phyloP scores from a whole-genome alignment of 2,888 invertebrate genomes.

The Isotomurus palustris region DNA sequence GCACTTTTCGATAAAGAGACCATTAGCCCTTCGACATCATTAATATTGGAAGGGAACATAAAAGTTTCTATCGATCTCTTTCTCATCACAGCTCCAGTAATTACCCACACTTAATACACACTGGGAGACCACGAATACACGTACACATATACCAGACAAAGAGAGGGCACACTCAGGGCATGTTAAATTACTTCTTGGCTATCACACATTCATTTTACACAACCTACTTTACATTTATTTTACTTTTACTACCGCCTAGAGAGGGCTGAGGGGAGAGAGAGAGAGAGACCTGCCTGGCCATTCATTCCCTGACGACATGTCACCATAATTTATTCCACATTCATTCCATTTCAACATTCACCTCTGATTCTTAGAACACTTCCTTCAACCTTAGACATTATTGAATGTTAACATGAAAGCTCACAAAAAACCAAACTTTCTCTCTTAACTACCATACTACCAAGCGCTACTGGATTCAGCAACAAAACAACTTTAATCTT shows the following conservation, averaged over 20 bases:
- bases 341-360: not conserved
- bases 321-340: conserved; percentile 9
- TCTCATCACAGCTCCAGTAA: no score
- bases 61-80: conserved; percentile 4
- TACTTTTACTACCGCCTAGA: no score
- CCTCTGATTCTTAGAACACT: not conserved
- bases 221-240: no score
- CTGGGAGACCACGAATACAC: no score
- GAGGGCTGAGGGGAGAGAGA: not conserved
- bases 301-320: conserved; percentile 8
- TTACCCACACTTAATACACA: no score
- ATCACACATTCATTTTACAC: no score
- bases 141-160: not conserved
- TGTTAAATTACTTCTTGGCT: no score
- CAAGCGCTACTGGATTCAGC: no score
- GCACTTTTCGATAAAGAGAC: conserved; percentile 11
- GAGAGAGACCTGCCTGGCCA: no score
- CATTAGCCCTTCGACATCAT: conserved; percentile 11
- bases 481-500: no score
- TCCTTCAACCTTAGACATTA: conserved; percentile 1
- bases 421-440: not conserved
- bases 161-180: no score
- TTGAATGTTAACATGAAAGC: conserved; percentile 9
- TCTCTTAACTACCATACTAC: no score
- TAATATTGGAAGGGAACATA: conserved; percentile 6